Evolutionary conservation across 2,113 vertebrate species (phyloP).

Genomic region (Anolis sagrei): DNA sequence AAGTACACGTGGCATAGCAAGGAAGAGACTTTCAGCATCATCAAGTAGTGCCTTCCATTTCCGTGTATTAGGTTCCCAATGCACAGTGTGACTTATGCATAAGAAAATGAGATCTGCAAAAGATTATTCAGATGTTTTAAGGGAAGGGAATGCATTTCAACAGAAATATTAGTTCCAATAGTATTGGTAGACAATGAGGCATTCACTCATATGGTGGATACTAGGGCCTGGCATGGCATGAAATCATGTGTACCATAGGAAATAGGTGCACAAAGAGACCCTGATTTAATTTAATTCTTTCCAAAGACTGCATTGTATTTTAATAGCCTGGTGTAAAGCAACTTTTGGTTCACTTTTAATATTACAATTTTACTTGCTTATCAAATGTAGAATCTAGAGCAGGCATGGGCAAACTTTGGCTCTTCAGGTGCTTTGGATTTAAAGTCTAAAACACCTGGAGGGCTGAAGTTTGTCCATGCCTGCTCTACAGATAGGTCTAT

Average conservation of each 20-base stretch:
- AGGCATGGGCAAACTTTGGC: too few relatives aligned
- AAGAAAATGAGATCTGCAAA: conserved; percentile 18
- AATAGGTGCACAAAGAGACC: background rate
- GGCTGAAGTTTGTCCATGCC: too few relatives aligned
- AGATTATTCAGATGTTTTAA: conserved; percentile 6
- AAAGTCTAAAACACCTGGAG: too few relatives aligned
- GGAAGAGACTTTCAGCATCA: background rate
- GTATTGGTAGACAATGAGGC: background rate
- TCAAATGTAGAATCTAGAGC: background rate
- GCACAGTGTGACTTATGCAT: background rate
- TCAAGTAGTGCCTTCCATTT: conserved; percentile 5
- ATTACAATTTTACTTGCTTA: background rate
- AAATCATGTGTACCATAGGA: background rate
- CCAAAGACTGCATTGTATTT: background rate
- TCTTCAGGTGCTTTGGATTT: too few relatives aligned
- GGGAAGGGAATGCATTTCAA: background rate
- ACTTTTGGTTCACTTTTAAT: background rate
- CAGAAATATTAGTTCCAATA: background rate
- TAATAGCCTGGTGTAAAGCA: background rate
- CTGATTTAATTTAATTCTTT: background rate
- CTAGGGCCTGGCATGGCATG: background rate
- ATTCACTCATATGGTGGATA: background rate
- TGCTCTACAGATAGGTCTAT: background rate
- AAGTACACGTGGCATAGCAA: background rate
- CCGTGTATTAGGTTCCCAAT: background rate